Evolutionary conservation across 2,797 vertebrate species (phyloP).

Genomic region (Etheostoma perlongum): DNA sequence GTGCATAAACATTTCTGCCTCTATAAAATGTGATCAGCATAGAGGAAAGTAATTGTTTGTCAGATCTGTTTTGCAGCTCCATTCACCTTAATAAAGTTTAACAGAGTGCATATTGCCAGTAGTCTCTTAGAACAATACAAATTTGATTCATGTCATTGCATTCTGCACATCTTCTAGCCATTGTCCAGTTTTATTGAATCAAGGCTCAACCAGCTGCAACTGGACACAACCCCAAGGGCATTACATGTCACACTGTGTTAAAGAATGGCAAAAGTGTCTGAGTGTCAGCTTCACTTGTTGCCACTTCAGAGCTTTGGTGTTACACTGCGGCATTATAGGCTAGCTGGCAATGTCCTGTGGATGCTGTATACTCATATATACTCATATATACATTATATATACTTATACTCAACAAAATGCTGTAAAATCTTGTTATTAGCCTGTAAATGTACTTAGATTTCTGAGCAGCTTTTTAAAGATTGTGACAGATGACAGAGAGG

Average conservation of each 20-base stretch:
- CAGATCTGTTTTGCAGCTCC: conserved; percentile 26
- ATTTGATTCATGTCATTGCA: conserved; percentile 32
- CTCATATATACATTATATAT: too few species aligned
- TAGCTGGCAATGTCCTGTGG: conserved; percentile 8
- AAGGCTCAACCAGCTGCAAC: conserved; percentile 6
- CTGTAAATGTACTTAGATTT: conserved; percentile 28
- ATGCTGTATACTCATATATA: conserved; percentile 14
- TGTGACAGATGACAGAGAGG: neutral
- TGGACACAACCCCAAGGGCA: conserved; percentile 9
- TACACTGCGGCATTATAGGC: conserved; percentile 20
- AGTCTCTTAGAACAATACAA: conserved; percentile 26
- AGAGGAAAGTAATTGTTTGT: conserved; percentile 19
- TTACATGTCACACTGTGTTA: conserved; percentile 39
- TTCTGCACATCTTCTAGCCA: conserved; percentile 6
- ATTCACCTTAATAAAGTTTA: conserved; percentile 31
- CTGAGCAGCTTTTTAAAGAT: conserved; percentile 17
- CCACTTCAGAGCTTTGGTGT: conserved; percentile 24
- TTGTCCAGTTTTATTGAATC: neutral
- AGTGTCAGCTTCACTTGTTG: conserved; percentile 34
- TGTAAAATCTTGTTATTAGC: conserved; percentile 14
- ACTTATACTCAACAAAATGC: neutral
- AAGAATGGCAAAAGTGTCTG: conserved; percentile 24
- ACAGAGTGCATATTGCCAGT: conserved; percentile 24
- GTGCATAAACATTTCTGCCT: neutral
- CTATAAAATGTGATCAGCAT: conserved; percentile 14